phyloP scores from a whole-genome alignment of 2,888 invertebrate genomes.

The Cosmorhoe ocellata region DNA sequence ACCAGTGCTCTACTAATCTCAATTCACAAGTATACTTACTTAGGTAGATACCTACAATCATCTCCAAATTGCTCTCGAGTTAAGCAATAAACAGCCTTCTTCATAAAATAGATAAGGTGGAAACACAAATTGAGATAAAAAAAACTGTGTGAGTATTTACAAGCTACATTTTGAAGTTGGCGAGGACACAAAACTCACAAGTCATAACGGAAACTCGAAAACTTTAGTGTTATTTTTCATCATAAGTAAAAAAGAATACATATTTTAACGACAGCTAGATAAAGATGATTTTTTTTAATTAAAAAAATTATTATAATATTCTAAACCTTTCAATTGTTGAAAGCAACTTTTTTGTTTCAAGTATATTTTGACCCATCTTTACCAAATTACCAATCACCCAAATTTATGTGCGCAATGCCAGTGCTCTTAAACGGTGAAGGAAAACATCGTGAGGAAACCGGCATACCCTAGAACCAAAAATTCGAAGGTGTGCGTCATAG shows the following conservation, averaged over 20 bases:
- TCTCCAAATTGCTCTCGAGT: slow-evolving; percentile 2
- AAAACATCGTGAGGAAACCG: too few relatives aligned
- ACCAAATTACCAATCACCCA: too few relatives aligned
- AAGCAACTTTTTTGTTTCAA: too few relatives aligned
- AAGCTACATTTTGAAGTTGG: neutral
- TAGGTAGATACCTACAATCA: slow-evolving; percentile 2
- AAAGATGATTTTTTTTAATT: too few relatives aligned
- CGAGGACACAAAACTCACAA: neutral
- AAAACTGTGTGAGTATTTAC: neutral
- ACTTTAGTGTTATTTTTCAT: slow-evolving; percentile 3
- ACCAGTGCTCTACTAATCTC: neutral
- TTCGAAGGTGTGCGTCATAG: too few relatives aligned
- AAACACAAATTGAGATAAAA: slow-evolving; percentile 9
- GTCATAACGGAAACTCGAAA: slow-evolving; percentile 4
- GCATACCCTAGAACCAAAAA: too few relatives aligned
- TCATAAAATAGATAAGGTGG: slow-evolving; percentile 9
- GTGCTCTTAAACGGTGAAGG: too few relatives aligned
- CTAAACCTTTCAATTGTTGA: too few relatives aligned
- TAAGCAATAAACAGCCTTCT: slow-evolving; percentile 10
- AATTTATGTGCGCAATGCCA: too few relatives aligned
- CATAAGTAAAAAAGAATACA: neutral
- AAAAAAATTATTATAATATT: too few relatives aligned
- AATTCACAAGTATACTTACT: neutral
- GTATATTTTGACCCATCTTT: too few relatives aligned
- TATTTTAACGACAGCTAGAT: too few relatives aligned